Conservation (phyloP, 2,888 invertebrate genomes). For the Odontocolon sp. region DNA sequence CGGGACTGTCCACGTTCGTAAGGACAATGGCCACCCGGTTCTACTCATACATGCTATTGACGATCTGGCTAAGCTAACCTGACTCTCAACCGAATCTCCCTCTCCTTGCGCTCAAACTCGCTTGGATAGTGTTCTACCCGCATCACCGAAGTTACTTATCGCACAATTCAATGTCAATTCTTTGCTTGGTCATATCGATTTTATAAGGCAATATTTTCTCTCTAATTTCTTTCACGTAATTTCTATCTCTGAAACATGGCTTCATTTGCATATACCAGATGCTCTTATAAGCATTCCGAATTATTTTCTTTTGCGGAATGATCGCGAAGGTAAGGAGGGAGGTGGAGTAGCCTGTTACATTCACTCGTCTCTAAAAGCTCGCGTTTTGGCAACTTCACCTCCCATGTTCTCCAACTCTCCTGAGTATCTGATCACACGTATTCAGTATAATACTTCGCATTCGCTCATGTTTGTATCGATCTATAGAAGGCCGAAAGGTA, state of each 20-base stretch:
- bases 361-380: constrained; percentile 23
- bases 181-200: background rate
- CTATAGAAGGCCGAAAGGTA: no score
- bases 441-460: no score
- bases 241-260: constrained; percentile 8
- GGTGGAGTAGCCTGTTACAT: constrained; percentile 40
- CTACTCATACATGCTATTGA: background rate
- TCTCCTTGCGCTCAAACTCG: no score
- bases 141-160: no score
- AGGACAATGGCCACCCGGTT: background rate
- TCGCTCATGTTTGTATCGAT: no score
- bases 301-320: no score
- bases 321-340: constrained; percentile 1
- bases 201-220: background rate
- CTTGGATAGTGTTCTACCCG: no score
- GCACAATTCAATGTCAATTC: constrained; percentile 10
- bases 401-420: no score
- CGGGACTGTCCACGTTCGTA: background rate
- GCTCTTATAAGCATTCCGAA: no score
- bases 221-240: constrained; percentile 5
- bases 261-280: background rate
- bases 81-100: background rate
- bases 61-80: background rate
- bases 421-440: no score
- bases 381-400: background rate